These are phyloP conservation scores for Bombus picipes DNA, from an alignment of 1,140 invertebrate species.

Conservation along the genomic window DNA sequence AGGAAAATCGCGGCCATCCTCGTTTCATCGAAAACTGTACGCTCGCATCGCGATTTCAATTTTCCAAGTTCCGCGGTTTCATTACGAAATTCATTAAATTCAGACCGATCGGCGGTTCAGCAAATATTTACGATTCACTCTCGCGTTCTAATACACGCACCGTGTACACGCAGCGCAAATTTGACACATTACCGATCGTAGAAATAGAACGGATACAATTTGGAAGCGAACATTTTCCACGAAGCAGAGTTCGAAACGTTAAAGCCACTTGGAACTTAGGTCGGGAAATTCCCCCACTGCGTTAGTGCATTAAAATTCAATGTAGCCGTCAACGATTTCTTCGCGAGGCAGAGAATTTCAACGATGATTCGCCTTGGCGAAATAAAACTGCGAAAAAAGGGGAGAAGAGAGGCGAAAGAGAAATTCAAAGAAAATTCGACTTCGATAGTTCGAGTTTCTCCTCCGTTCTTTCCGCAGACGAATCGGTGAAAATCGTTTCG, in stretches of 20 bases:
- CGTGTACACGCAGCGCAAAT: background rate
- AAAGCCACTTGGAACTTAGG: background rate
- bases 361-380: background rate
- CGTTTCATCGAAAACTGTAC: background rate
- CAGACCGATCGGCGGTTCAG: background rate
- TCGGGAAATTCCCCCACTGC: background rate
- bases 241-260: background rate
- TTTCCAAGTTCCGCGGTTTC: background rate
- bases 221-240: background rate
- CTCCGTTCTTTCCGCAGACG: conserved; percentile 32
- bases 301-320: background rate
- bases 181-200: background rate
- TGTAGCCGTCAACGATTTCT: background rate
- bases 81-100: background rate
- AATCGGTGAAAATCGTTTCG: background rate
- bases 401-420: background rate
- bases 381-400: background rate
- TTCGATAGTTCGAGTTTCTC: background rate
- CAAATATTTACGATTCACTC: conserved; percentile 9
- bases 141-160: too few relatives aligned
- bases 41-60: background rate
- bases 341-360: background rate
- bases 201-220: background rate
- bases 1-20: background rate
- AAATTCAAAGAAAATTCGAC: background rate